Conservation (phyloP, 2,888 invertebrate species). For the Laspeyria flexula region DNA sequence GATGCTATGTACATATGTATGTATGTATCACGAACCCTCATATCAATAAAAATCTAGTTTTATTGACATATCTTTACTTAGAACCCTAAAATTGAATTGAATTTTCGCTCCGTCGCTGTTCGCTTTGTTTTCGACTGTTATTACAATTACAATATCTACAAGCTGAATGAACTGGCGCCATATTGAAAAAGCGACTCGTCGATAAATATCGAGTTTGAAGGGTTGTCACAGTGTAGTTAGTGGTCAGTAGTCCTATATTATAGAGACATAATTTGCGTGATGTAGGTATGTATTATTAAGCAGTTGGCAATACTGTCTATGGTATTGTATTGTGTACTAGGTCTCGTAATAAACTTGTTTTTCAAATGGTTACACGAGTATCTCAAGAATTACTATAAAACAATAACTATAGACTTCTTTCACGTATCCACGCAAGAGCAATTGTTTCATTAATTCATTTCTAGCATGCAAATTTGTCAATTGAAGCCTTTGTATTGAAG, state of each 20-base stretch:
- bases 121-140: constrained; percentile 38
- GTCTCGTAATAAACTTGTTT: no score
- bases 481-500: no score
- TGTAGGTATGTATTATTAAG: no score
- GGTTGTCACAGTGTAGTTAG: not conserved
- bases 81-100: constrained; percentile 28
- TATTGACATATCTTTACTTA: constrained; percentile 12
- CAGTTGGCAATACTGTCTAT: no score
- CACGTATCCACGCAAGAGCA: no score
- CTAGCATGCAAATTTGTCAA: no score
- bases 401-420: no score
- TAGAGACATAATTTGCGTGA: no score
- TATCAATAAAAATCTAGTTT: constrained; percentile 24
- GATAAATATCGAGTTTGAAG: constrained; percentile 40
- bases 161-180: constrained; percentile 31
- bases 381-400: no score
- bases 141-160: constrained; percentile 48
- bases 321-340: no score
- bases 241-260: constrained; percentile 1
- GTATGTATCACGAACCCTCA: not conserved
- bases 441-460: no score
- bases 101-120: constrained; percentile 35
- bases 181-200: constrained; percentile 42
- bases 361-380: no score
- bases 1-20: not conserved